These are phyloP conservation scores for Trichechus manatus DNA, from an alignment of 2,113 vertebrate genomes.

Conservation along the genomic window DNA sequence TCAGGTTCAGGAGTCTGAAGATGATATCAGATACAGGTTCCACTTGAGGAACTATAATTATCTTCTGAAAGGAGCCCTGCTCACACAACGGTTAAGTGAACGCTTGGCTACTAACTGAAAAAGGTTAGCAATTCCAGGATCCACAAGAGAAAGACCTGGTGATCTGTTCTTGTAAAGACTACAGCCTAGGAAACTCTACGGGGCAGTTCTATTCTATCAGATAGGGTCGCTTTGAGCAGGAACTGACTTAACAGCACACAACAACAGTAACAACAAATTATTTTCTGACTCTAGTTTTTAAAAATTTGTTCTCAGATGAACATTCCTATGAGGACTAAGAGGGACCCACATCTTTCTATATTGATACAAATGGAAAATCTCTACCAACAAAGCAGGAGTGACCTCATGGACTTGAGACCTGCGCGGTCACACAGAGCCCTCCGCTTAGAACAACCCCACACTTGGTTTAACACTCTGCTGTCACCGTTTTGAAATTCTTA, in stretches of 20 bases:
- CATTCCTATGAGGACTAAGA: not conserved
- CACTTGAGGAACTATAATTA: not conserved
- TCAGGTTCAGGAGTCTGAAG: not conserved
- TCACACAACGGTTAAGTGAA: not conserved
- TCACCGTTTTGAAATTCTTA: no score
- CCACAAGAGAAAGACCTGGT: not conserved
- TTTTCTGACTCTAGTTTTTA: not conserved
- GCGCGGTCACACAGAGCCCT: accelerated
- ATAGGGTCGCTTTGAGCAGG: not conserved
- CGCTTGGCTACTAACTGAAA: not conserved
- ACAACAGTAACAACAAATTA: not conserved
- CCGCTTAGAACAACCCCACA: not conserved
- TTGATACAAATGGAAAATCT: not conserved
- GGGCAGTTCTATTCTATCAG: not conserved
- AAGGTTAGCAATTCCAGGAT: no score
- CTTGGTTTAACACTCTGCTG: not conserved
- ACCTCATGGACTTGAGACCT: accelerated
- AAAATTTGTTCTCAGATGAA: not conserved
- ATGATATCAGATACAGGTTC: not conserved
- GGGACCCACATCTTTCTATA: not conserved
- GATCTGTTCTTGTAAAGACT: not conserved
- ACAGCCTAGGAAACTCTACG: no score
- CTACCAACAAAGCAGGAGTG: not conserved
- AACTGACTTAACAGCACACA: not conserved
- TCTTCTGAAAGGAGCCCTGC: not conserved